These are phyloP conservation scores for Pyrochroa serraticornis DNA, from an alignment of 2,888 invertebrate species.

Conservation along the genomic window DNA sequence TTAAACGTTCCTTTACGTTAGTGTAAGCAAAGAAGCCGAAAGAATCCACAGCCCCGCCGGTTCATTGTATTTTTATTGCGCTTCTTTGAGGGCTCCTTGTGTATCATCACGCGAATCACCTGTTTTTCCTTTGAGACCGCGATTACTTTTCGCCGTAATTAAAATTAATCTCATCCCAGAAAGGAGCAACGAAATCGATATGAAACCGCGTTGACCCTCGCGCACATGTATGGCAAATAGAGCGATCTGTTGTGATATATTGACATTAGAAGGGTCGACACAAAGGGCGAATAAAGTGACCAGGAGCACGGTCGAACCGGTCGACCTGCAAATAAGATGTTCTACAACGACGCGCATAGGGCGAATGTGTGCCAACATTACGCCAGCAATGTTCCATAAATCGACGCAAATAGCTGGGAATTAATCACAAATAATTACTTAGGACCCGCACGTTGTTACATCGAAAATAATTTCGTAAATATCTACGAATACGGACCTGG, in stretches of 20 bases:
- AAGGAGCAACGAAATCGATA: constrained; percentile 3
- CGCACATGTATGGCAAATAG: constrained; percentile 48
- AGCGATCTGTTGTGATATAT: constrained; percentile 53
- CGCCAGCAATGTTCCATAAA: neutral
- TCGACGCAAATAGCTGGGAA: neutral
- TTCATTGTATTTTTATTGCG: constrained; percentile 53
- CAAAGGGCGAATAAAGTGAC: constrained; percentile 54
- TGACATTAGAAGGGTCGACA: constrained; percentile 51
- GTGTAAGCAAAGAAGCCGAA: constrained; percentile 47
- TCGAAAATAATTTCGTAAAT: neutral
- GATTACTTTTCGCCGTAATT: neutral
- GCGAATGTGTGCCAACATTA: neutral
- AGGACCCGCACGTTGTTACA: neutral
- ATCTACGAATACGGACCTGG: too few species aligned
- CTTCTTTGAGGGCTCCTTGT: constrained; percentile 42
- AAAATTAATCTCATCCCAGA: constrained; percentile 14
- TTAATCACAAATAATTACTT: constrained; percentile 5
- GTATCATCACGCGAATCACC: constrained; percentile 45
- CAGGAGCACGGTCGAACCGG: constrained; percentile 51
- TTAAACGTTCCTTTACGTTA: constrained; percentile 50
- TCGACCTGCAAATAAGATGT: constrained; percentile 56
- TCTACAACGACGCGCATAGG: constrained; percentile 39
- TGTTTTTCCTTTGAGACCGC: constrained; percentile 41
- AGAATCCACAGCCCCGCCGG: constrained; percentile 42
- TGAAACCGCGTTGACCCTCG: constrained; percentile 1